Base-by-base conservation (phyloP, 2,113 vertebrate species). In the Pipa parva region DNA sequence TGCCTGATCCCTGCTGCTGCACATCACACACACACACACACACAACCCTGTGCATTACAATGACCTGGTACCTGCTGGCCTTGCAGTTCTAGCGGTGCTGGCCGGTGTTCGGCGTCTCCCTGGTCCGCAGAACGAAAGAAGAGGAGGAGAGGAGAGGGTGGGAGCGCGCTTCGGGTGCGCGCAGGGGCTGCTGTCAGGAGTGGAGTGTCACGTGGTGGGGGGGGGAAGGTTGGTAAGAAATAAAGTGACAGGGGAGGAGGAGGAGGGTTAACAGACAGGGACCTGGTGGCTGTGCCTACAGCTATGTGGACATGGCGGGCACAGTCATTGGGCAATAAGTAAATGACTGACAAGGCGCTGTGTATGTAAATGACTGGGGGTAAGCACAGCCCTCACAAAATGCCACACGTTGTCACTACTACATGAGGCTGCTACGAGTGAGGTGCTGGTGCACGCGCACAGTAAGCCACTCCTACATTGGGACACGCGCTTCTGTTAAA, bases 61-160 rank as follows among this genome's bases (percentile, higher is more conserved):
- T 17, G 27, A 50, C 24, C 21, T 6, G 27, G 63, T 58, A 67
- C 54, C 25, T 31, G 15, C 63, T 65, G 62, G 64, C 64, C 64
- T 42, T 48, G 55, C 29, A 26, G 22, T 68, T 56, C 64, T 59
- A 33, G 26, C 45, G 56, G 55, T 68, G 42, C 55, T 59, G 64
- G 29, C 64, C 64, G 45, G 54, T 45, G 56, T 29, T 59, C 46
- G 64, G 45, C 59, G 64, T 59, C 64, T 59, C n/a, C 64, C 46
- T 50, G 64, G 50, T 67, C 64, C 55, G 64, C 42, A 59, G 56
- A 68, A 56, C 64, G n/a, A 13, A 28, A 67, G 20, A 27, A 22
- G 28, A 31, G 39, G 15, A 25, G 26, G 49, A 27, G 45, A 52
- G 37, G 33, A 21, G 65, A 29, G n/a, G n/a, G n/a, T 13, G 15